phyloP scores from a whole-genome alignment of 2,888 invertebrate species.

The Cordilura impudica region DNA sequence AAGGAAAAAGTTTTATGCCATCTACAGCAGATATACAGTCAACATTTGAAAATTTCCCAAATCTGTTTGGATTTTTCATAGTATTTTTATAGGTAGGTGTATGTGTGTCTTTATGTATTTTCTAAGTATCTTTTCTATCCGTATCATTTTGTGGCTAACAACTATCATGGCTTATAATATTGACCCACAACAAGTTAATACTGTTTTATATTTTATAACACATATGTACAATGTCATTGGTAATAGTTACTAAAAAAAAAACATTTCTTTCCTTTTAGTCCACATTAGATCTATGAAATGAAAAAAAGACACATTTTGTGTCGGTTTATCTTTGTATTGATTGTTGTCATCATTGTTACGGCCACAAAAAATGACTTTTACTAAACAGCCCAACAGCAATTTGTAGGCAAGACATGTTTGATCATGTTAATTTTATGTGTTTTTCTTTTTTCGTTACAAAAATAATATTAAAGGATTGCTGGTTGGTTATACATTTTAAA shows the following conservation, averaged over 20 bases:
- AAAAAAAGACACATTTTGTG: conserved; percentile 1
- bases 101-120: conserved; percentile 19
- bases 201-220: conserved; percentile 46
- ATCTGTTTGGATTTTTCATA: conserved; percentile 31
- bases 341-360: conserved; percentile 59
- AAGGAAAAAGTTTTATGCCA: conserved; percentile 18
- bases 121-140: conserved; percentile 58
- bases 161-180: conserved; percentile 73
- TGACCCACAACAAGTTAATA: conserved; percentile 72
- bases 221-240: conserved; percentile 6
- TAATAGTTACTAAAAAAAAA: neutral
- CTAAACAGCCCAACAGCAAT: conserved; percentile 20
- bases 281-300: neutral
- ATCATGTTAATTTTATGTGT: conserved; percentile 43
- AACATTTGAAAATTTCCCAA: conserved; percentile 52
- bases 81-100: conserved; percentile 10
- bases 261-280: neutral
- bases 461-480: neutral
- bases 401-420: conserved; percentile 43
- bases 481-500: neutral
- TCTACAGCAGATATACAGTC: conserved; percentile 6
- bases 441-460: neutral
- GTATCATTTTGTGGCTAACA: conserved; percentile 72
- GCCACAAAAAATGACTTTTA: conserved; percentile 37
- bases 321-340: conserved; percentile 60